phyloP scores from a whole-genome alignment of 2,113 vertebrate species.

The Pseudorasbora parva region DNA sequence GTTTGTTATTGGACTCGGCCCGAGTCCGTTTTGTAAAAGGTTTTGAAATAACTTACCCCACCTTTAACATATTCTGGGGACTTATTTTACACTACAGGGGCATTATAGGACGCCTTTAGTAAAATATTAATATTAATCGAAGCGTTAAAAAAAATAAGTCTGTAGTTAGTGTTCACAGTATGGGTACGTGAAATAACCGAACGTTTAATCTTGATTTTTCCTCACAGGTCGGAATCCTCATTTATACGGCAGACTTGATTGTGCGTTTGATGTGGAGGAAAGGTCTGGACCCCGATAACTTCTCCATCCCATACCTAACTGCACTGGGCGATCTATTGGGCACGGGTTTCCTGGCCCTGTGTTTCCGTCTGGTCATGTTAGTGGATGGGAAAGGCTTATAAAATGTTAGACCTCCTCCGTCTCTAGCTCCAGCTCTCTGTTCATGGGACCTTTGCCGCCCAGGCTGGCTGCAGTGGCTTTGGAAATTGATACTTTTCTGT shows the following conservation, averaged over 20 bases:
- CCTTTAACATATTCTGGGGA: no score
- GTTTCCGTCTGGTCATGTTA: conserved; percentile 78
- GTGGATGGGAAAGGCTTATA: conserved; percentile 64
- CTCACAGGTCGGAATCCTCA: conserved; percentile 86
- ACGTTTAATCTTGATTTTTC: not conserved
- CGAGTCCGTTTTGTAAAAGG: no score
- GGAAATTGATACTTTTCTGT: not conserved
- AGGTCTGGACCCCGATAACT: conserved; percentile 91
- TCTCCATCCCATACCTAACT: conserved; percentile 97
- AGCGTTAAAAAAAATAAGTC: not conserved
- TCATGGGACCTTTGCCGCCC: not conserved
- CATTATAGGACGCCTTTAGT: no score
- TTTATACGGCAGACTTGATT: conserved; percentile 89
- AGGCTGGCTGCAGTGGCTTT: conserved; percentile 15
- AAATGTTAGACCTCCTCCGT: conserved; percentile 11
- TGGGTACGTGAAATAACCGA: not conserved
- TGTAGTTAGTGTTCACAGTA: not conserved
- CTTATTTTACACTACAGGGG: no score
- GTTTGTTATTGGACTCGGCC: no score
- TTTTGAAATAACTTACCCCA: no score
- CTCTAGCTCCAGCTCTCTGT: not conserved
- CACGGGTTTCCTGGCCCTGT: conserved; percentile 87
- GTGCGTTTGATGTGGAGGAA: conserved; percentile 88
- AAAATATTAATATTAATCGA: no score
- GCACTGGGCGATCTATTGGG: conserved; percentile 94